These are phyloP conservation scores for Chaetops frenatus DNA, from an alignment of 2,113 vertebrate genomes.

Conservation along the genomic window DNA sequence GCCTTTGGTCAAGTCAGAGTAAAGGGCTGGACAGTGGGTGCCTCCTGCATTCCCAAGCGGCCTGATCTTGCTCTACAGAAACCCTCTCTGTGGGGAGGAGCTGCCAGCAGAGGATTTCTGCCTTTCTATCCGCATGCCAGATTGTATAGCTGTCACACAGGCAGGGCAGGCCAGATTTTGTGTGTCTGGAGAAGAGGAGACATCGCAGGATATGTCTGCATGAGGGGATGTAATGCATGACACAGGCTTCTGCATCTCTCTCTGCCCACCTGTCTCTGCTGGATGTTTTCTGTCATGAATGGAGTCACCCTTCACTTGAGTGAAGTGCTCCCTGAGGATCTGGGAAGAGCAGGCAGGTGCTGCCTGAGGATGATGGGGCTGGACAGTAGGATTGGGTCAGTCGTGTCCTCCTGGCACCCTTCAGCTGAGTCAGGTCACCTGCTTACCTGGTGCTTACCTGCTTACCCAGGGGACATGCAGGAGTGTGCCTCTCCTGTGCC, in stretches of 20 bases:
- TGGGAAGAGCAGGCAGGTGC: neutral
- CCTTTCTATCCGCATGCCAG: neutral
- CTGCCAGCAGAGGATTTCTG: neutral
- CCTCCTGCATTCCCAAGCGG: neutral
- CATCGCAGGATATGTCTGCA: neutral
- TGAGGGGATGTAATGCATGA: neutral
- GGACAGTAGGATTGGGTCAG: neutral
- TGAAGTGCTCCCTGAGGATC: neutral
- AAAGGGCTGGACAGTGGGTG: neutral
- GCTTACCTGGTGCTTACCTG: neutral
- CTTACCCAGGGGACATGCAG: neutral
- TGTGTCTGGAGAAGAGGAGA: neutral
- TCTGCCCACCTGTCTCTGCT: neutral
- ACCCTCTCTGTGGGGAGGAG: neutral
- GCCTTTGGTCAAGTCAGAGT: neutral
- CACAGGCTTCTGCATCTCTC: neutral
- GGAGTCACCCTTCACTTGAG: neutral
- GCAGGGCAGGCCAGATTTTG: neutral
- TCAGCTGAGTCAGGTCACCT: neutral
- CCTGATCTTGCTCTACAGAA: neutral
- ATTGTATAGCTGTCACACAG: neutral
- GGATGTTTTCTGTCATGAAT: neutral
- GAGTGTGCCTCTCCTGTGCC: neutral
- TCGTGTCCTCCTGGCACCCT: neutral
- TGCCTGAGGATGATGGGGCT: neutral